Base-by-base conservation (phyloP, 2,113 vertebrate genomes). In the Syngnathus scovelli region DNA sequence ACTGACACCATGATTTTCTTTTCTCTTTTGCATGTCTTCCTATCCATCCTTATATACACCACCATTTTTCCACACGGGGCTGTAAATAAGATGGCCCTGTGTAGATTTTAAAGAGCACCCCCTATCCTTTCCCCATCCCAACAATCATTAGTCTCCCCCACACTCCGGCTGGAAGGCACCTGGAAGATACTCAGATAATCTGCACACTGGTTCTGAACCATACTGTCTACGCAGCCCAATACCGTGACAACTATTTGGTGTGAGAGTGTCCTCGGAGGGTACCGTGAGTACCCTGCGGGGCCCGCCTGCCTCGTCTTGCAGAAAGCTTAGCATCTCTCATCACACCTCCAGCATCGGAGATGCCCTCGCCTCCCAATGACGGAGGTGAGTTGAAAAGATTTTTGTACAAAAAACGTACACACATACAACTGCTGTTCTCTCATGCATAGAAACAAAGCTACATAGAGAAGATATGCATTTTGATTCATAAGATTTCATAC, bases 341-440 rank as follows among this genome's bases (percentile, higher is more conserved):
- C 85, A 66, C 66, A 66, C 43, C 73, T 13, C 68, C 75, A 74
- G 79, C 69, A 77, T 71, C 75, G 87, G 94, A 89, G 91, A 99
- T 99, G 97, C 97, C 97, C 82, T 98, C 96, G 78, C 92, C 93
- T 90, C 94, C 93, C 78, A 93, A 93, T 78, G 94, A 98, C 80
- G 92, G 92, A 93, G 95, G 96, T 99, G 92, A 89, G 93, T 70
- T 66, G 23, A 63, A 23, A 18, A 56, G 44, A 49, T 38, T 23
- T 2, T 48, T 65, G 11, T 37, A 65, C 21, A 38, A n/a, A 52
- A 33, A 66, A 51, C 16, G 62, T 41, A 49, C 33, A 33, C 37
- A 62, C 54, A 60, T 52, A n/a, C 49, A 64, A 49, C 39, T 56
- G 39, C 33, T 48, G 5, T 71, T 52, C 44, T 62, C 12, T 27